Percentiles rank a stretch among this genome's conserved stretches.
phyloP scores from a whole-genome alignment of 1,140 invertebrate species.

The Philopotamus ludificatus region DNA sequence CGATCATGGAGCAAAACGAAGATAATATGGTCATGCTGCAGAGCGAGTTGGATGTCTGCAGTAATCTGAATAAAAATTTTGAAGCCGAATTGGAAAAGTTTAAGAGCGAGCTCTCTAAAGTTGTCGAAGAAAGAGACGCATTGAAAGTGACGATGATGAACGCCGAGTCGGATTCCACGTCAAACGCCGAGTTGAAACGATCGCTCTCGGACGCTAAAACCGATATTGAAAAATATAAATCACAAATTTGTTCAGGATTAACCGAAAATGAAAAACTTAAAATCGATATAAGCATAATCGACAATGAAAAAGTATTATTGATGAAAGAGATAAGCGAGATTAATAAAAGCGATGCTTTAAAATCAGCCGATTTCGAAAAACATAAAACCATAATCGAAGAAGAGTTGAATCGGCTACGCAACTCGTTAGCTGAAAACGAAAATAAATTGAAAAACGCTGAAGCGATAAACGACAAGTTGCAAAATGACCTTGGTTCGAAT shows the following conservation, averaged over 20 bases:
- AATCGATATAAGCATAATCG: slow-evolving; percentile 51
- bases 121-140: slow-evolving; percentile 50
- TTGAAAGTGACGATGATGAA: slow-evolving; percentile 53
- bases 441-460: not conserved
- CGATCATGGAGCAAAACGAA: slow-evolving; percentile 67
- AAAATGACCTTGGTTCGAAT: not conserved
- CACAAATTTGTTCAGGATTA: slow-evolving; percentile 45
- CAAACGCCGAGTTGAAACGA: slow-evolving; percentile 45
- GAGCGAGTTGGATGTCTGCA: slow-evolving; percentile 59
- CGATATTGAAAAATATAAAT: slow-evolving; percentile 51
- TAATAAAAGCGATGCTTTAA: too few species aligned
- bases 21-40: slow-evolving; percentile 62
- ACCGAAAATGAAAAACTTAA: slow-evolving; percentile 51
- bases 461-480: not conserved
- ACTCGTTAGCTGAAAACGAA: not conserved
- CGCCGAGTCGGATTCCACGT: slow-evolving; percentile 46
- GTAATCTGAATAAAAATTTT: slow-evolving; percentile 53
- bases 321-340: slow-evolving; percentile 50
- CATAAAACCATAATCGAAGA: slow-evolving; percentile 35
- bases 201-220: slow-evolving; percentile 46
- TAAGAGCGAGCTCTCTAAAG: slow-evolving; percentile 48
- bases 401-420: slow-evolving; percentile 17
- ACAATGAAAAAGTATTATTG: slow-evolving; percentile 54
- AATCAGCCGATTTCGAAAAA: slow-evolving; percentile 43
- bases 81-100: slow-evolving; percentile 53